Evolutionary conservation across 2,113 vertebrate species (phyloP).

Genomic region (Rousettus leschenaultii): DNA sequence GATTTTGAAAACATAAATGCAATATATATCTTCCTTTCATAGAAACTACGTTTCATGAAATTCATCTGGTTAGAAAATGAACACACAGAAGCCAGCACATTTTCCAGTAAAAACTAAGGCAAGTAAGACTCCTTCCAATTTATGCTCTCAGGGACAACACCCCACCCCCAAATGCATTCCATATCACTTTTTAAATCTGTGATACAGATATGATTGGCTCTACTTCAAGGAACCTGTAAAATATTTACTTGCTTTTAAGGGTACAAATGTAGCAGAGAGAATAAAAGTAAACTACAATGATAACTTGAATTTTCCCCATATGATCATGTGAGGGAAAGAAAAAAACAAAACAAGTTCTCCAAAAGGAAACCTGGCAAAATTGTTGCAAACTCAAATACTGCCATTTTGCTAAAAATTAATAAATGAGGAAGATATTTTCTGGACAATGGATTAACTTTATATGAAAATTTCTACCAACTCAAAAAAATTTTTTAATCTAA

Average conservation of each 20-base stretch:
- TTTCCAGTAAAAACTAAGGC: not conserved
- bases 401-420: not conserved
- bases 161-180: not conserved
- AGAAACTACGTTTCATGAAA: slow-evolving; percentile 26
- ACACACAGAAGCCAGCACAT: not conserved
- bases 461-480: slow-evolving; percentile 16
- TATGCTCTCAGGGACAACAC: not conserved
- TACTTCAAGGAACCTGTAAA: not conserved
- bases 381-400: not conserved
- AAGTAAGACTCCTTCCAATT: not conserved
- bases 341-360: not conserved
- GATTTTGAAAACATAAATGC: slow-evolving; percentile 14
- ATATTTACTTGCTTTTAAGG: slow-evolving; percentile 25
- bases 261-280: not conserved
- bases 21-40: not conserved
- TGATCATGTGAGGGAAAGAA: not conserved
- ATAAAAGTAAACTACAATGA: slow-evolving; percentile 11
- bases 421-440: not conserved
- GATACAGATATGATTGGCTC: not conserved
- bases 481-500: not conserved
- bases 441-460: not conserved
- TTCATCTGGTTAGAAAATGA: slow-evolving; percentile 30
- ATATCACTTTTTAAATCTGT: slow-evolving; percentile 1
- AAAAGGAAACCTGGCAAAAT: not conserved
- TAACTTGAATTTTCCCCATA: not conserved